A percentile compares a stretch with the other conserved stretches of the same genome.
These are phyloP conservation scores for Cynopterus sphinx DNA, from an alignment of 2,797 vertebrate genomes.

Conservation along the genomic window DNA sequence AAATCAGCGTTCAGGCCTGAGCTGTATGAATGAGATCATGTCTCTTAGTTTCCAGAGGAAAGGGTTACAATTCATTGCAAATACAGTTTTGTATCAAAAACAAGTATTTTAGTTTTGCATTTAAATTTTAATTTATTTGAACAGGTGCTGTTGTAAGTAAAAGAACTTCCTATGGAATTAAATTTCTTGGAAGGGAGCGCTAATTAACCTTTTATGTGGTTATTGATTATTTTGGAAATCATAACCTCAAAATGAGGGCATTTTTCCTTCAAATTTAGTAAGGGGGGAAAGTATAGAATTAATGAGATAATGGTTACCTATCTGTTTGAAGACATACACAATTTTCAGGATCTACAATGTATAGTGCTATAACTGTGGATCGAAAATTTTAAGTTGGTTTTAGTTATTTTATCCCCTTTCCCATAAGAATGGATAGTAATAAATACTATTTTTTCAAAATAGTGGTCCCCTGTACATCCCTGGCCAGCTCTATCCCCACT, in stretches of 20 bases:
- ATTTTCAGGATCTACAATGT: neutral
- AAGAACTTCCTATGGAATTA: neutral
- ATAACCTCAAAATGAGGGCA: neutral
- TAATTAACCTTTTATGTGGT: neutral
- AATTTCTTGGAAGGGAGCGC: neutral
- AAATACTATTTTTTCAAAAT: neutral
- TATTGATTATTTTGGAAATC: slow-evolving; percentile 24
- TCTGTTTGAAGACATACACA: neutral
- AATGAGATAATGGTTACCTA: neutral
- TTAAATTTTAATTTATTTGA: slow-evolving; percentile 31
- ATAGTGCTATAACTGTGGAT: neutral
- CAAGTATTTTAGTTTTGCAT: neutral
- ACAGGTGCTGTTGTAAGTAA: neutral
- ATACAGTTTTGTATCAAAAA: neutral
- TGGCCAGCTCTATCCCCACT: neutral
- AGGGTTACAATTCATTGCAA: neutral
- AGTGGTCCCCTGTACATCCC: neutral
- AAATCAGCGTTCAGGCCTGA: neutral
- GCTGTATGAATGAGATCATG: neutral
- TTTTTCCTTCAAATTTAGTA: slow-evolving; percentile 5
- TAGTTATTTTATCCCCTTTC: neutral
- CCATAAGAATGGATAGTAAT: neutral
- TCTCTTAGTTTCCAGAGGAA: neutral
- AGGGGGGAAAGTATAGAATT: neutral
- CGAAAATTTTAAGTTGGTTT: neutral